phyloP scores from a whole-genome alignment of 2,797 vertebrate genomes.

The Fistularia commersonii region DNA sequence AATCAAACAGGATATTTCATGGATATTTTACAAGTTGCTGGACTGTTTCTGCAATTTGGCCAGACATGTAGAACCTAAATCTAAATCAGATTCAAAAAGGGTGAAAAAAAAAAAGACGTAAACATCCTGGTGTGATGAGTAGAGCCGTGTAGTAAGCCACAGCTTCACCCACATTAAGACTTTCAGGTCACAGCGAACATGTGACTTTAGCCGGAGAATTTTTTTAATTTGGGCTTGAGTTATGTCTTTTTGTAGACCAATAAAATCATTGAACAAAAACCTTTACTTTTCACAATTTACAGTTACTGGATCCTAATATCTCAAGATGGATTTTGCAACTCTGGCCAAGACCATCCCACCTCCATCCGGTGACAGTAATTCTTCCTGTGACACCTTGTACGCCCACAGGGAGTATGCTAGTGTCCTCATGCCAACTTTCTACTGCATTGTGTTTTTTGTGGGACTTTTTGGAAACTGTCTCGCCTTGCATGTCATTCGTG shows the following conservation, averaged over 20 bases:
- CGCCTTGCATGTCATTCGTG: slow-evolving; percentile 87
- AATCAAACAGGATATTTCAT: too few species aligned
- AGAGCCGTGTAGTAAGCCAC: too few species aligned
- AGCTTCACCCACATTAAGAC: too few species aligned
- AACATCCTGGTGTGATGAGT: too few species aligned
- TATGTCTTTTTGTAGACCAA: neutral
- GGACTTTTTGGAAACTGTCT: slow-evolving; percentile 87
- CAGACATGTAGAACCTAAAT: too few species aligned
- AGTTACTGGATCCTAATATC: slow-evolving; percentile 24
- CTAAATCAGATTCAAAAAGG: too few species aligned
- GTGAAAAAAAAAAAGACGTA: too few species aligned
- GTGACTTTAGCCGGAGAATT: too few species aligned
- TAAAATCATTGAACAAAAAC: neutral
- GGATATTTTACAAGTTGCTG: too few species aligned
- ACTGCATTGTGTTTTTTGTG: slow-evolving; percentile 79
- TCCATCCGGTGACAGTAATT: slow-evolving; percentile 7
- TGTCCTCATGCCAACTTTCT: slow-evolving; percentile 83
- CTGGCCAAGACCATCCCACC: neutral
- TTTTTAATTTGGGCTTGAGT: too few species aligned
- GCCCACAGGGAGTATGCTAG: slow-evolving; percentile 78
- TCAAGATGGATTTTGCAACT: slow-evolving; percentile 28
- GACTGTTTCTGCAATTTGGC: too few species aligned
- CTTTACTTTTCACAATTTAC: slow-evolving; percentile 10
- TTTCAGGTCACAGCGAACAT: too few species aligned
- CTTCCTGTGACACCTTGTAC: slow-evolving; percentile 81